Conservation (phyloP, 1,140 invertebrate genomes). For the Philaenus spumarius region DNA sequence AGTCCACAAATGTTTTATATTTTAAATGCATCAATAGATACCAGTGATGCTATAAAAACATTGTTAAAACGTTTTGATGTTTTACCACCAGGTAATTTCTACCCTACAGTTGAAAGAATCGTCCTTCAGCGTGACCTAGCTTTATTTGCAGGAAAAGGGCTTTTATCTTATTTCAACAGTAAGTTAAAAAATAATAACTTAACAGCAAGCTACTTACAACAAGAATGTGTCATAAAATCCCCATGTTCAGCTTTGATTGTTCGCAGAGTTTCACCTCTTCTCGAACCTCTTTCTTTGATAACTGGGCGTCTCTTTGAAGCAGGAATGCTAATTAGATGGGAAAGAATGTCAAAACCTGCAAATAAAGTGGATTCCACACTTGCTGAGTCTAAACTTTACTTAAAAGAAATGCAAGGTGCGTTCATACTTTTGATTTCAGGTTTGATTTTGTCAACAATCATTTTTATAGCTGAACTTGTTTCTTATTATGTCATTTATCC, state of each 20-base stretch:
- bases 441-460: background rate
- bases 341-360: background rate
- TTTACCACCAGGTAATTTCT: constrained; percentile 25
- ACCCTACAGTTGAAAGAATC: constrained; percentile 21
- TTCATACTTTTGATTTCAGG: constrained; percentile 12
- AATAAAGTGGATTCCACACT: background rate
- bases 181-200: constrained; percentile 14
- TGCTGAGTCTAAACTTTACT: constrained; percentile 4
- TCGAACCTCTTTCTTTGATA: constrained; percentile 21
- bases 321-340: constrained; percentile 20
- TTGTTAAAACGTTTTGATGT: constrained; percentile 28
- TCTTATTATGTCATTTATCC: background rate
- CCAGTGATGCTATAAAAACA: constrained; percentile 20
- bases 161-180: constrained; percentile 22
- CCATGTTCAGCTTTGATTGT: constrained; percentile 27
- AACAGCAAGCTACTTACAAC: constrained; percentile 21
- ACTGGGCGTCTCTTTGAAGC: constrained; percentile 26
- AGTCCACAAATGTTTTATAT: constrained; percentile 30
- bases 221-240: constrained; percentile 24
- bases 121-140: constrained; percentile 23
- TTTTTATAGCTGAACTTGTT: constrained; percentile 15
- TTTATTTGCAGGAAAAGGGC: constrained; percentile 26
- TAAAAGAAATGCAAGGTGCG: constrained; percentile 14
- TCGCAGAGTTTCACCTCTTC: constrained; percentile 24
- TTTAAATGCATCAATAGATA: constrained; percentile 27